A percentile compares a stretch with the other conserved stretches of the same genome.
phyloP scores from a whole-genome alignment of 2,888 invertebrate species.

The Stomorhina lunata region DNA sequence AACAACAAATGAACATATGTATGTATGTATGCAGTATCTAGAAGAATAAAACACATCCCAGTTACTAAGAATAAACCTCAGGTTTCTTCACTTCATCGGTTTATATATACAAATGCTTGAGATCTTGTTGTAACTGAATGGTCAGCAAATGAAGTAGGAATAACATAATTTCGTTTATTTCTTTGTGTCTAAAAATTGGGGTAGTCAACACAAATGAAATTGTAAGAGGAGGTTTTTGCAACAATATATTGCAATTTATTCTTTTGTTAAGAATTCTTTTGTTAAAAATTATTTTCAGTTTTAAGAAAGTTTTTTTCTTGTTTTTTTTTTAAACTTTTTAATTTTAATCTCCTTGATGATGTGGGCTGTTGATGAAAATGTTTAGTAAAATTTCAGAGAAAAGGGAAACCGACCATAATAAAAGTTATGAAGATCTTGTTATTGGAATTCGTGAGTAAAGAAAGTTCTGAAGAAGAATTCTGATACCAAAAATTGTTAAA shows the following conservation, averaged over 20 bases:
- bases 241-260: constrained; percentile 57
- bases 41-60: neutral
- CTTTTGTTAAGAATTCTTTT: constrained; percentile 45
- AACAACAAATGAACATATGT: constrained; percentile 37
- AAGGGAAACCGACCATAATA: no score
- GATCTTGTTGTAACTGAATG: constrained; percentile 14
- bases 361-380: constrained; percentile 41
- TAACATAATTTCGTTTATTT: constrained; percentile 28
- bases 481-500: no score
- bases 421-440: no score
- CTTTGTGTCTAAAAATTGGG: constrained; percentile 1
- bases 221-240: constrained; percentile 1
- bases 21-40: neutral
- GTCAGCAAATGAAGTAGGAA: constrained; percentile 34
- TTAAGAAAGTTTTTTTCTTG: neutral
- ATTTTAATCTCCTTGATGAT: constrained; percentile 49
- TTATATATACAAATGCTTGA: neutral
- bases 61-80: neutral
- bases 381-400: constrained; percentile 34
- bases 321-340: constrained; percentile 41
- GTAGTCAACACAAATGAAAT: constrained; percentile 16
- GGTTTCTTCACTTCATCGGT: neutral
- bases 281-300: neutral
- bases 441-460: no score
- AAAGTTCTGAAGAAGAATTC: no score